Evolutionary conservation across 2,888 invertebrate species (phyloP), one percentile per base, ranked within the genome.

Genomic region (Boloria selene): DNA sequence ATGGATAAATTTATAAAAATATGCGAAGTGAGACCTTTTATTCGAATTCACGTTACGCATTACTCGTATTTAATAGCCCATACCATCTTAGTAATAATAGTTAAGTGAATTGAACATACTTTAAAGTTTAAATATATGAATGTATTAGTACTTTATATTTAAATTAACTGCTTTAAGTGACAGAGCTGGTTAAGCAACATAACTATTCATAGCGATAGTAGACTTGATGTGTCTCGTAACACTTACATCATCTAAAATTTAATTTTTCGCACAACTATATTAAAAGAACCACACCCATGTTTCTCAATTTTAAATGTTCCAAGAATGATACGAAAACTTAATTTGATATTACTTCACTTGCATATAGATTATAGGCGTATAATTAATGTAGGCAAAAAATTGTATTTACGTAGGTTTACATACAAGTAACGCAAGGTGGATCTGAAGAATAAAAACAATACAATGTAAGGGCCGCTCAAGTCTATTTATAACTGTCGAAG

Each of bases 401-500:
- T n/a, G n/a, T n/a, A n/a, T 61, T 68, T 17, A 49, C 16, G 52
- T 60, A 61, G 66, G 67, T 58, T 52, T 58, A 65, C 70, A 70
- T 69, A 67, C 70, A 74, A 69, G 64, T 71, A 73, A 74, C 68
- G 74, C 75, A 71, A 76, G 74, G 62, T 68, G 73, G 74, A 80
- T 80, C 79, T 74, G 74, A 75, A 77, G 77, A 70, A 73, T 77
- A 81, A 81, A 83, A 82, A 77, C 78, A 79, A 77, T 79, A 78
- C 76, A 75, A 71, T 72, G 82, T 79, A 79, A 84, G 81, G 80
- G 78, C 77, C 75, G 73, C 77, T 72, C 76, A 78, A 79, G 79
- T 81, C 79, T 88, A 87, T 87, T 88, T 86, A 86, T 85, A 84
- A 77, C 76, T 70, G 44, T 58, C 75, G 88, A 91, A 91, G 91